A percentile compares a stretch with the other conserved stretches of the same genome.
phyloP scores from a whole-genome alignment of 2,797 vertebrate genomes.

The Sus cebifrons region DNA sequence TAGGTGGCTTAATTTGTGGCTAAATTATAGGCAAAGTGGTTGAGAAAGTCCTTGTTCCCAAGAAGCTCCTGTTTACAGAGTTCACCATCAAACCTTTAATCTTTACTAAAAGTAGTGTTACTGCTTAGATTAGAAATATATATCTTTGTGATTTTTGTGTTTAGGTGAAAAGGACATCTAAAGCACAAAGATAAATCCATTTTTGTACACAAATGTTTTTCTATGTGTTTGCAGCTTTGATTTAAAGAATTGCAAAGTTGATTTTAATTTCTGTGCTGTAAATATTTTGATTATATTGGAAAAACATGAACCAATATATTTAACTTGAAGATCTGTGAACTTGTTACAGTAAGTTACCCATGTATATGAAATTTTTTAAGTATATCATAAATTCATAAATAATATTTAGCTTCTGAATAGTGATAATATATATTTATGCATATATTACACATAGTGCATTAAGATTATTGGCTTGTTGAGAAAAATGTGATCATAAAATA shows the following conservation, averaged over 20 bases:
- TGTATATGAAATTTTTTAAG: conserved; percentile 30
- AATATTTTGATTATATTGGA: conserved; percentile 41
- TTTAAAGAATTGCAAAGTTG: conserved; percentile 48
- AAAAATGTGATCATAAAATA: conserved; percentile 50
- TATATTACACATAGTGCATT: background rate
- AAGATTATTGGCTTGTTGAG: conserved; percentile 23
- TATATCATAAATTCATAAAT: conserved; percentile 54
- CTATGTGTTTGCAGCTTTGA: conserved; percentile 20
- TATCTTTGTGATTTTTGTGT: background rate
- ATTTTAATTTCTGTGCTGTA: conserved; percentile 13
- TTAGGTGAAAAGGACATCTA: conserved; percentile 41
- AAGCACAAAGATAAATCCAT: conserved; percentile 13
- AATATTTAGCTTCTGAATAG: conserved; percentile 42
- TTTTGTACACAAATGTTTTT: conserved; percentile 17
- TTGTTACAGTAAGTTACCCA: background rate
- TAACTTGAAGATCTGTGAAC: conserved; percentile 13
- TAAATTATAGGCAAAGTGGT: conserved; percentile 14
- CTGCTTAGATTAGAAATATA: conserved; percentile 8
- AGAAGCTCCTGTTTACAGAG: background rate
- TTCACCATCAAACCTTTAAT: conserved; percentile 29
- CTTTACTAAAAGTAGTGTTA: conserved; percentile 47
- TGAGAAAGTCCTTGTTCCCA: conserved; percentile 53
- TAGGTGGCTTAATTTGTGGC: conserved; percentile 55
- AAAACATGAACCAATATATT: conserved; percentile 31
- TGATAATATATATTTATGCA: conserved; percentile 8